phyloP scores from a whole-genome alignment of 2,113 vertebrate genomes.

The Pontoporia blainvillei region DNA sequence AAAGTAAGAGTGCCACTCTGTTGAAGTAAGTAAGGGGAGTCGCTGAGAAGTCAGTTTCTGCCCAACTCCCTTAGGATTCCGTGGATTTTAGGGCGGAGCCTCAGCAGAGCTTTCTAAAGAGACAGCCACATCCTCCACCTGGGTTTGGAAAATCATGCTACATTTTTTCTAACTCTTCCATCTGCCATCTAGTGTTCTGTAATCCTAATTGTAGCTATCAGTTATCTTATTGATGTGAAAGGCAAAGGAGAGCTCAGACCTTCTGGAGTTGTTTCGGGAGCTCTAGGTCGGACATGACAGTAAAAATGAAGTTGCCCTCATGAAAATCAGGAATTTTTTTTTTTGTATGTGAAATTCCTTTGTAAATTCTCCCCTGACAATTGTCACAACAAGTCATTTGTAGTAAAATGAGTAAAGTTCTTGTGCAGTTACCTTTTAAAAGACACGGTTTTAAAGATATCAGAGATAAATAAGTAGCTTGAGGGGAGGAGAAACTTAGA shows the following conservation, averaged over 20 bases:
- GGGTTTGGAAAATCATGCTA: slow-evolving; percentile 21
- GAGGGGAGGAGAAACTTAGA: not conserved
- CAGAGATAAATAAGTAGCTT: slow-evolving; percentile 39
- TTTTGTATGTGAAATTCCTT: slow-evolving; percentile 20
- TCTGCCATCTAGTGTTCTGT: not conserved
- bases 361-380: slow-evolving; percentile 26
- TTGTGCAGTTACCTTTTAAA: slow-evolving; percentile 44
- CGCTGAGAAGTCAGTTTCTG: not conserved
- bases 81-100: slow-evolving; percentile 10
- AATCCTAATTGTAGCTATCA: not conserved
- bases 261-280: not conserved
- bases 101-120: slow-evolving; percentile 55
- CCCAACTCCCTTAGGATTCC: not conserved
- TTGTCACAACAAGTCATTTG: slow-evolving; percentile 33
- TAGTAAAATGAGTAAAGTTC: slow-evolving; percentile 25
- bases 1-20: not conserved
- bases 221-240: not conserved
- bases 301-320: not conserved
- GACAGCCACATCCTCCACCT: not conserved
- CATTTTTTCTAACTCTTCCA: not conserved
- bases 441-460: slow-evolving; percentile 46
- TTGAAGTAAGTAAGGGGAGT: not conserved
- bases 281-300: not conserved
- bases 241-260: not conserved
- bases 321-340: not conserved